phyloP scores from a whole-genome alignment of 2,113 vertebrate species.

The Hyperopisus bebe region DNA sequence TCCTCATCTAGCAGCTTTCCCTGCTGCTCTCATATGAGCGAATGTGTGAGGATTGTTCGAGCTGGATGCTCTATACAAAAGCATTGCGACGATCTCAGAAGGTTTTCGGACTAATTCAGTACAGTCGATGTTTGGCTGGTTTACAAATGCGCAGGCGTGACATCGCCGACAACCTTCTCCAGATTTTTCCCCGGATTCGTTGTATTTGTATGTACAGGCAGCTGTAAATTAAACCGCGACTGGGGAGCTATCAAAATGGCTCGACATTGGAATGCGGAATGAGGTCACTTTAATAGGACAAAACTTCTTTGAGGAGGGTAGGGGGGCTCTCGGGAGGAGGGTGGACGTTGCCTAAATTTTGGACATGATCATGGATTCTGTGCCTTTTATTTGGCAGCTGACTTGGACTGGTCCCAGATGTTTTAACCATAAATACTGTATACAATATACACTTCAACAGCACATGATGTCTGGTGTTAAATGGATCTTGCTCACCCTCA shows the following conservation, averaged over 20 bases:
- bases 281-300: constrained; percentile 13
- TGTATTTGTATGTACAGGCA: neutral
- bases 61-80: neutral
- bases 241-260: neutral
- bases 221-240: neutral
- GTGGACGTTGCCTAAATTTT: neutral
- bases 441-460: neutral
- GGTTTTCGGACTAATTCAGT: neutral
- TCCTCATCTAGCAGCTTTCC: neutral
- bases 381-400: neutral
- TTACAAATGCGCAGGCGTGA: neutral
- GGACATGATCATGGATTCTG: neutral
- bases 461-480: neutral
- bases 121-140: neutral
- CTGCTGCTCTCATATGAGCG: neutral
- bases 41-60: neutral
- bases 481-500: neutral
- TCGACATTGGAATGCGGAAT: neutral
- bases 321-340: neutral
- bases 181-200: neutral
- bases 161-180: neutral
- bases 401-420: neutral
- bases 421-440: neutral
- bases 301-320: neutral
- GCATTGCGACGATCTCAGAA: neutral